Evolutionary conservation across 2,888 invertebrate species (phyloP).

Genomic region (Philonicus albiceps): DNA sequence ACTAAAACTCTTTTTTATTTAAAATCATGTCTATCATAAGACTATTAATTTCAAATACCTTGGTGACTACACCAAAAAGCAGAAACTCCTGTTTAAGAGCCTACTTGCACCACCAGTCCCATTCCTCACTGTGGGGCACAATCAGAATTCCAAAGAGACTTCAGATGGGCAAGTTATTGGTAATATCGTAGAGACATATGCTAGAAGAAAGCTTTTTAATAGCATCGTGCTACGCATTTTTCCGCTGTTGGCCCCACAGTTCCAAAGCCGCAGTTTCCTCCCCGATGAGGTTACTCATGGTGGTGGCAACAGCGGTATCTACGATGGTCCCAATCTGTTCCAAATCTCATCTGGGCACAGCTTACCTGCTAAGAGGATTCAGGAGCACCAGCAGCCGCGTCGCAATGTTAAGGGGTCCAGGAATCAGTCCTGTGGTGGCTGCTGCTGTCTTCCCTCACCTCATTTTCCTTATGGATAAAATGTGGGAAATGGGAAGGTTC

Average conservation of each 20-base stretch:
- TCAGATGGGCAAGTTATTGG: slow-evolving; percentile 33
- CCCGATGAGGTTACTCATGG: neutral
- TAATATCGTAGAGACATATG: slow-evolving; percentile 26
- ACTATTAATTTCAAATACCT: neutral
- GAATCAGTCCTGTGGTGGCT: neutral
- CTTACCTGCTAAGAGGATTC: slow-evolving; percentile 4
- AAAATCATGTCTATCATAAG: neutral
- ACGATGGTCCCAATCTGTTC: neutral
- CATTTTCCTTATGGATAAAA: neutral
- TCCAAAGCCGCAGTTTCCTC: neutral
- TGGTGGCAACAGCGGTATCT: neutral
- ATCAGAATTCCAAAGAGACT: neutral
- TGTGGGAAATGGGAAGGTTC: neutral
- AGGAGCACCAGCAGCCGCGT: neutral
- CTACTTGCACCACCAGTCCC: neutral
- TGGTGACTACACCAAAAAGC: neutral
- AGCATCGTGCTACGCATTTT: slow-evolving; percentile 35
- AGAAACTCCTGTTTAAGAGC: neutral
- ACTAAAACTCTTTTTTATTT: too few species aligned
- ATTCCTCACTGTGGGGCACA: neutral
- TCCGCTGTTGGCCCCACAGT: neutral
- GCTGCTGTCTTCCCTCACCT: neutral
- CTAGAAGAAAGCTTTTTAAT: slow-evolving; percentile 19
- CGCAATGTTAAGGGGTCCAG: neutral
- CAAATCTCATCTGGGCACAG: slow-evolving; percentile 2